Evolutionary conservation across 2,888 invertebrate species (phyloP).

Genomic region (Geotrupes spiniger): DNA sequence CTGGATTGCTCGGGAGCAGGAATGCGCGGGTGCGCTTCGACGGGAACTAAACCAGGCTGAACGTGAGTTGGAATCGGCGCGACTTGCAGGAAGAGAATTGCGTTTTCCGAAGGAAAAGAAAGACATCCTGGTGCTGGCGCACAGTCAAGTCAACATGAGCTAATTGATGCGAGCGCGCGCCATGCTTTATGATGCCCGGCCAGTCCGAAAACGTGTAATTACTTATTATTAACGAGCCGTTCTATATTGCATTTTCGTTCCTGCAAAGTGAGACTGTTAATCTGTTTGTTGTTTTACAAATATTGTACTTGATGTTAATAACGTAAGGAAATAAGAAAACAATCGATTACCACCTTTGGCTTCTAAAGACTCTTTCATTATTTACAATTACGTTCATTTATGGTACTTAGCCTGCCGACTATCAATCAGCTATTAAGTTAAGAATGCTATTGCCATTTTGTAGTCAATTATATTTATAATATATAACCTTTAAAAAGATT

Average conservation of each 20-base stretch:
- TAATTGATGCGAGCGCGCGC: constrained; percentile 37
- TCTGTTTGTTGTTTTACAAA: constrained; percentile 29
- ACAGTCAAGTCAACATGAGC: constrained; percentile 69
- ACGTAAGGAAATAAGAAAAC: constrained; percentile 19
- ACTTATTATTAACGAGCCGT: constrained; percentile 4
- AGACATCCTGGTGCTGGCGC: constrained; percentile 86
- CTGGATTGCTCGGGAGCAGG: constrained; percentile 84
- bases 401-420: constrained; percentile 21
- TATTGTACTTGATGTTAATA: constrained; percentile 26
- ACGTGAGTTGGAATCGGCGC: constrained; percentile 79
- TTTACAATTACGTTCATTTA: constrained; percentile 12
- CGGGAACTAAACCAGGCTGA: constrained; percentile 82
- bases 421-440: constrained; percentile 25
- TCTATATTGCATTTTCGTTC: constrained; percentile 5
- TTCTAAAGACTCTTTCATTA: constrained; percentile 5
- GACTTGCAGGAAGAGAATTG: constrained; percentile 85
- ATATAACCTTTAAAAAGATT: constrained; percentile 24
- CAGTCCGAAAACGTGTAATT: constrained; percentile 26
- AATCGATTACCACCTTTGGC: constrained; percentile 16
- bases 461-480: constrained; percentile 29
- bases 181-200: constrained; percentile 31
- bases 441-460: constrained; percentile 26
- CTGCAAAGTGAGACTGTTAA: constrained; percentile 32
- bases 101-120: constrained; percentile 95
- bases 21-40: constrained; percentile 71